Percentiles rank a stretch among this genome's conserved stretches.
These are phyloP conservation scores for Lycophotia porphyrea DNA, from an alignment of 2,888 invertebrate genomes.

Conservation along the genomic window DNA sequence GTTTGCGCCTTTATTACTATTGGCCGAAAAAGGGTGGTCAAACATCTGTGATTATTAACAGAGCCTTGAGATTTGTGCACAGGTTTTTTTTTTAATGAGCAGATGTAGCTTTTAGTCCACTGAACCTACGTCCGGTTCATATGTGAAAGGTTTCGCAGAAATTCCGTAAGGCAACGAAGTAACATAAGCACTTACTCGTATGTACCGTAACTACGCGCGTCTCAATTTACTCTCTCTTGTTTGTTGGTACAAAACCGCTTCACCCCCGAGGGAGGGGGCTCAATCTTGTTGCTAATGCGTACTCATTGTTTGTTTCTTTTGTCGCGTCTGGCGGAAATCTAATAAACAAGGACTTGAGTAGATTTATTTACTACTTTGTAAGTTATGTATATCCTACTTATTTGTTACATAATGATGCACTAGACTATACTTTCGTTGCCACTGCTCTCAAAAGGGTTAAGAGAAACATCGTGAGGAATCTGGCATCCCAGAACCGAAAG, in stretches of 20 bases:
- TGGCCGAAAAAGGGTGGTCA: too few species aligned
- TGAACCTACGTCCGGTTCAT: too few species aligned
- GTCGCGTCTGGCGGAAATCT: constrained; percentile 1
- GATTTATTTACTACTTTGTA: not conserved
- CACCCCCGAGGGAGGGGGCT: not conserved
- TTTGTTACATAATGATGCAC: not conserved
- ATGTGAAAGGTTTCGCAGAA: not conserved
- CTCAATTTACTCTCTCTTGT: constrained; percentile 22
- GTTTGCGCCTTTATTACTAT: too few species aligned
- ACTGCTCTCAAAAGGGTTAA: not conserved
- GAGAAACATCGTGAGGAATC: not conserved
- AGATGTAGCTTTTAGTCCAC: too few species aligned
- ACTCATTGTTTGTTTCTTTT: constrained; percentile 29
- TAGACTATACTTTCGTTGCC: not conserved
- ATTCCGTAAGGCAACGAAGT: not conserved
- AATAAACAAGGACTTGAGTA: not conserved
- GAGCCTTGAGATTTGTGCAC: too few species aligned
- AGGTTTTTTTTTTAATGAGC: too few species aligned
- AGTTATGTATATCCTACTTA: not conserved
- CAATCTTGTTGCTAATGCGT: constrained; percentile 27
- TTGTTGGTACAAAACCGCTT: not conserved
- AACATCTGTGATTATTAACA: too few species aligned
- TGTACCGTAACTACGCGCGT: not conserved
- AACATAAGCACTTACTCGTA: constrained; percentile 2
- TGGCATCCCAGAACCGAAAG: not conserved